Percentiles rank a stretch among this genome's conserved stretches.
Evolutionary conservation across 2,797 vertebrate species (phyloP).

Genomic region (Odontamblyopus lacepedii): DNA sequence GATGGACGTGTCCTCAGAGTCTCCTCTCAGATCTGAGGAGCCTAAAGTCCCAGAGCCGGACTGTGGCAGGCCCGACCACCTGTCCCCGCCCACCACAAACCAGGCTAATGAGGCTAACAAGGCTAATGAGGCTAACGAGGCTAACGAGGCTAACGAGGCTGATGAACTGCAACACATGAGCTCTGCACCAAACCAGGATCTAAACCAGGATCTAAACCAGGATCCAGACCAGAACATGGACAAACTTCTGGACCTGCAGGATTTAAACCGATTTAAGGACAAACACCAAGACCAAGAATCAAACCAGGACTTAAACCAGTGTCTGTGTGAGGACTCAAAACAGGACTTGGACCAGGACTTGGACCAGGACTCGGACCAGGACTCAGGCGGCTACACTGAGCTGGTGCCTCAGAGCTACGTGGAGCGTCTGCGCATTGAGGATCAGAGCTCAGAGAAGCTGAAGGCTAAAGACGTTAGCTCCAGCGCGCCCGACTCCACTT

Average conservation of each 20-base stretch:
- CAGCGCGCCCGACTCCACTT: neutral
- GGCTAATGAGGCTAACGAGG: neutral
- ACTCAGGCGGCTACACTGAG: slow-evolving; percentile 55
- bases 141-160: neutral
- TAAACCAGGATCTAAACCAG: neutral
- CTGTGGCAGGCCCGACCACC: neutral
- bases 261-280: neutral
- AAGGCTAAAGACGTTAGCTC: slow-evolving; percentile 70
- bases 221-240: neutral
- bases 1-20: neutral
- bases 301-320: slow-evolving; percentile 54
- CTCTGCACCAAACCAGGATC: neutral
- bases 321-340: neutral
- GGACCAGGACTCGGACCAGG: slow-evolving; percentile 59
- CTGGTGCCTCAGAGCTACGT: slow-evolving; percentile 76
- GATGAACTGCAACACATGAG: neutral
- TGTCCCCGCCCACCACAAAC: neutral
- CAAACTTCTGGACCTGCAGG: neutral
- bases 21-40: neutral
- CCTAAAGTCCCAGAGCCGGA: neutral
- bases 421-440: slow-evolving; percentile 77
- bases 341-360: slow-evolving; percentile 30
- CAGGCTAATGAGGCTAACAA: neutral
- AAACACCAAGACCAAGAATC: slow-evolving; percentile 1
- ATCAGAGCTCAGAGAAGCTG: slow-evolving; percentile 59